These are phyloP conservation scores for Portunus trituberculatus DNA, from an alignment of 1,140 invertebrate species.

Conservation along the genomic window DNA sequence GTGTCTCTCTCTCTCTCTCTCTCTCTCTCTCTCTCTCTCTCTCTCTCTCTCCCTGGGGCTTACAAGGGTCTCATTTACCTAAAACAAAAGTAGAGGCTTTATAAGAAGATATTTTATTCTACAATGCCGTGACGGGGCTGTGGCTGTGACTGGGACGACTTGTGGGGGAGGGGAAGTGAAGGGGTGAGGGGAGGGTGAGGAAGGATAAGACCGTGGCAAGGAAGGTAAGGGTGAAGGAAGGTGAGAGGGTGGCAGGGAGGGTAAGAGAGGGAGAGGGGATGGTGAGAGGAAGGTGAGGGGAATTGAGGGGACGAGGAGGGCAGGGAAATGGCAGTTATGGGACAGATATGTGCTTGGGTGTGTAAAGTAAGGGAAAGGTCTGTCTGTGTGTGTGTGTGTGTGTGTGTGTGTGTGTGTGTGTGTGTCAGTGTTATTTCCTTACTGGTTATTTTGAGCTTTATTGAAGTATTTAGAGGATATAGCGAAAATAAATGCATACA, in stretches of 20 bases:
- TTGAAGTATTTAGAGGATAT: too few relatives aligned
- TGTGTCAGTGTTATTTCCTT: too few relatives aligned
- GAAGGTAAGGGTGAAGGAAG: too few relatives aligned
- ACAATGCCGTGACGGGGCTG: not conserved
- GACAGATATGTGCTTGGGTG: not conserved
- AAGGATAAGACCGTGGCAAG: too few relatives aligned
- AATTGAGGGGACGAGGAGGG: too few relatives aligned
- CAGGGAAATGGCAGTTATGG: not conserved
- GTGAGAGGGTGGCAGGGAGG: not conserved
- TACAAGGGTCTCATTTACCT: conserved; percentile 3
- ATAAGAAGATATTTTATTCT: not conserved
- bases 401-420: conserved; percentile 23
- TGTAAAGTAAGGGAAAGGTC: not conserved
- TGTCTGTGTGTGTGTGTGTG: not conserved
- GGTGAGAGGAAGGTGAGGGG: not conserved
- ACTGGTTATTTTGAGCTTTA: too few relatives aligned
- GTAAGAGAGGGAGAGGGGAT: too few relatives aligned
- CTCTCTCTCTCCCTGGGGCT: not conserved
- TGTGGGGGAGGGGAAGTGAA: not conserved
- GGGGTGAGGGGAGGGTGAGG: too few relatives aligned
- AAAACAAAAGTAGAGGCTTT: not conserved
- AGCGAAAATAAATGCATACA: not conserved
- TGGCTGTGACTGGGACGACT: not conserved
- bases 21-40: conserved; percentile 54
- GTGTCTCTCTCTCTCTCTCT: conserved; percentile 51